phyloP scores from a whole-genome alignment of 2,888 invertebrate species.

The Onchidella celtica region DNA sequence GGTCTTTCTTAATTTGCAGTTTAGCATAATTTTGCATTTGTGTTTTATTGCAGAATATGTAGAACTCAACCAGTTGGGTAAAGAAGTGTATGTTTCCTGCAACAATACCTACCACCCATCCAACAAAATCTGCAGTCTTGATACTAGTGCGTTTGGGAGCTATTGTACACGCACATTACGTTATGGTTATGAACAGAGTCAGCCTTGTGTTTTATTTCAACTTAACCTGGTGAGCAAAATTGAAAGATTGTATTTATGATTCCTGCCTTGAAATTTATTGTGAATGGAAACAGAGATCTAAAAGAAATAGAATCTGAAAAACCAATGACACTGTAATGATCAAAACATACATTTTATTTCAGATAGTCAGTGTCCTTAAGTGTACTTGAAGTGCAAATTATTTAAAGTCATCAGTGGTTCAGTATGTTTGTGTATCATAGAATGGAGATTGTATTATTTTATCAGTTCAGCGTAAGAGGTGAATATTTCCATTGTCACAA shows the following conservation, averaged over 20 bases:
- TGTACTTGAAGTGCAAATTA: too few relatives aligned
- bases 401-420: too few relatives aligned
- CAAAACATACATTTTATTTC: too few relatives aligned
- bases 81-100: slow-evolving; percentile 40
- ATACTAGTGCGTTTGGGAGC: slow-evolving; percentile 35
- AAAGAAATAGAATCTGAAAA: not conserved
- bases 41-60: not conserved
- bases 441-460: too few relatives aligned
- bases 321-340: too few relatives aligned
- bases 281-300: not conserved
- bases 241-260: not conserved
- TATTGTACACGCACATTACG: slow-evolving; percentile 15
- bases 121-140: slow-evolving; percentile 42
- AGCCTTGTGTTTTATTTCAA: slow-evolving; percentile 51
- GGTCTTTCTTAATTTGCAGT: too few relatives aligned
- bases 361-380: too few relatives aligned
- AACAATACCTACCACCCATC: slow-evolving; percentile 42
- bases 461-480: too few relatives aligned
- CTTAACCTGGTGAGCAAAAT: slow-evolving; percentile 47
- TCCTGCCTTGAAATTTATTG: not conserved
- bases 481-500: too few relatives aligned
- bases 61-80: slow-evolving; percentile 1
- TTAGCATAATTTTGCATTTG: not conserved
- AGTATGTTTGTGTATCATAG: too few relatives aligned
- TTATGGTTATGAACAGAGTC: slow-evolving; percentile 43